A percentile compares a stretch with the other conserved stretches of the same genome.
Conservation (phyloP, 2,797 vertebrate genomes). For the Takifugu ocellatus region DNA sequence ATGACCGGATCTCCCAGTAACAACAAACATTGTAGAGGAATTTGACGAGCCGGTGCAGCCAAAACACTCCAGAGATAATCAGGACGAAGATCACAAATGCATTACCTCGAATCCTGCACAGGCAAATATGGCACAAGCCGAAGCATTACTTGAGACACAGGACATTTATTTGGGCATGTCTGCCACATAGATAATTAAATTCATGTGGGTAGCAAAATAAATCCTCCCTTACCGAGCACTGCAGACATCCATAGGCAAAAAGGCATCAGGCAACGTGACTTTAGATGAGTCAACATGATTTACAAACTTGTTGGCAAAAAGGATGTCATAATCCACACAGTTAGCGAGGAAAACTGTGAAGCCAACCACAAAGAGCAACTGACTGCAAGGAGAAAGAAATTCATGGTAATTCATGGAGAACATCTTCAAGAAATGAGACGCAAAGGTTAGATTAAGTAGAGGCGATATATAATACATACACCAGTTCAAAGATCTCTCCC, state of each 20-base stretch:
- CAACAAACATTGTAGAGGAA: constrained; percentile 98
- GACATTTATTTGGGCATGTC: background rate
- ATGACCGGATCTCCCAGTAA: constrained; percentile 98
- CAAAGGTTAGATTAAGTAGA: background rate
- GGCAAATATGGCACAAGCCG: constrained; percentile 3
- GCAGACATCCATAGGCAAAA: constrained; percentile 88
- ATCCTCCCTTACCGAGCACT: constrained; percentile 79
- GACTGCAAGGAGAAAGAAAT: constrained; percentile 72
- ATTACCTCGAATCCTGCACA: constrained; percentile 86
- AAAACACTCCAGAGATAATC: constrained; percentile 93
- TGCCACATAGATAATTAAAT: too few relatives aligned
- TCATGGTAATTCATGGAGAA: background rate
- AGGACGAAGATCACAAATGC: constrained; percentile 91
- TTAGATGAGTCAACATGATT: constrained; percentile 94
- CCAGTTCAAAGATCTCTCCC: constrained; percentile 94
- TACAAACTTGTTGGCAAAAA: constrained; percentile 98
- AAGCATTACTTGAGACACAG: too few relatives aligned
- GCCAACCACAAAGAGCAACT: constrained; percentile 95
- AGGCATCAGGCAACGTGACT: constrained; percentile 95
- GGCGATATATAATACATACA: constrained; percentile 79
- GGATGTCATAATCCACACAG: constrained; percentile 98
- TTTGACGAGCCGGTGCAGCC: constrained; percentile 94
- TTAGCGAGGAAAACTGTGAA: constrained; percentile 97
- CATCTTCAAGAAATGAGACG: background rate
- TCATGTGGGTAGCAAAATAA: background rate